phyloP scores from a whole-genome alignment of 2,113 vertebrate genomes.

The Ctenomys sociabilis region DNA sequence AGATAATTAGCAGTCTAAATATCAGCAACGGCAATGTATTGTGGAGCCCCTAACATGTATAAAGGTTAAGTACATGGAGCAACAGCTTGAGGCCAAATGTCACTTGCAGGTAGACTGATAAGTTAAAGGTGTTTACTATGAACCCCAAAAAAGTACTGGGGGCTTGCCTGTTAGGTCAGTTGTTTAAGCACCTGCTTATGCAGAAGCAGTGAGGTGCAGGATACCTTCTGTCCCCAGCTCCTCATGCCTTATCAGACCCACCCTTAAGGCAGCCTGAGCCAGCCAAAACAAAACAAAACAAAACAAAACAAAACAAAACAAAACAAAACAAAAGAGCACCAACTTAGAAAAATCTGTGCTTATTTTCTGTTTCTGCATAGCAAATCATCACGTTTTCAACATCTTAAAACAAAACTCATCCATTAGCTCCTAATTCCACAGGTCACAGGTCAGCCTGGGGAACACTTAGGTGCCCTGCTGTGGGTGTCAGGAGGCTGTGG shows the following conservation, averaged over 20 bases:
- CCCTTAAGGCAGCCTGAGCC: too few relatives aligned
- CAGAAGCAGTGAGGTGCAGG: too few relatives aligned
- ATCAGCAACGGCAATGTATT: not conserved
- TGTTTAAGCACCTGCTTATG: too few relatives aligned
- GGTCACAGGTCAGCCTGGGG: not conserved
- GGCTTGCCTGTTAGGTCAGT: too few relatives aligned
- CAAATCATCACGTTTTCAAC: not conserved
- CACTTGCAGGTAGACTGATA: not conserved
- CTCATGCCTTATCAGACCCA: too few relatives aligned
- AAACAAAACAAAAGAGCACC: not conserved
- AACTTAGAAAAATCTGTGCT: constrained; percentile 12
- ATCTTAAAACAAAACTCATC: not conserved
- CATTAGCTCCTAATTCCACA: not conserved
- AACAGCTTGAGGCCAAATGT: not conserved
- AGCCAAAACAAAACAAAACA: too few relatives aligned
- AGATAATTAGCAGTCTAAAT: not conserved
- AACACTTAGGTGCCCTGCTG: not conserved
- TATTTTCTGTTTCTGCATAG: constrained; percentile 20
- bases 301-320: not conserved
- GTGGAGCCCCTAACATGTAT: not conserved
- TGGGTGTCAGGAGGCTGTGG: not conserved
- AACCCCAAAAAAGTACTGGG: not conserved
- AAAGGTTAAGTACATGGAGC: not conserved
- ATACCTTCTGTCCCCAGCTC: too few relatives aligned
- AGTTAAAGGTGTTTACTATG: not conserved